Evolutionary conservation across 2,113 vertebrate genomes (phyloP).

Genomic region (Eulemur macaco): DNA sequence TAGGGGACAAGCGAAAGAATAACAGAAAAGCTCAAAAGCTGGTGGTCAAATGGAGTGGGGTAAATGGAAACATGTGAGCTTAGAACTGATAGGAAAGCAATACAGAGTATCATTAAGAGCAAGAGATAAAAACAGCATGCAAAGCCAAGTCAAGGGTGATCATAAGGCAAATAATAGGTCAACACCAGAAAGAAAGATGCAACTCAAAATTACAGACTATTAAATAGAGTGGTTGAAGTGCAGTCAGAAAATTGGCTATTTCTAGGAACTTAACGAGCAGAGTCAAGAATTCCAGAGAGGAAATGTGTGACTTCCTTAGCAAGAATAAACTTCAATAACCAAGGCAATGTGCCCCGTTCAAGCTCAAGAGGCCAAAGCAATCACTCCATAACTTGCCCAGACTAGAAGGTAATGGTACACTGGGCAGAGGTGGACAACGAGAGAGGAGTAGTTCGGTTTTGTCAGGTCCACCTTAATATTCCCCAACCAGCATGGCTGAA

Average conservation of each 20-base stretch:
- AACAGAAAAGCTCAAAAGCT: background rate
- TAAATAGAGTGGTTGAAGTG: background rate
- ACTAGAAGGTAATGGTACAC: background rate
- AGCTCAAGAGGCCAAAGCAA: background rate
- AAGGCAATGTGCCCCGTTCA: background rate
- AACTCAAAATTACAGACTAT: background rate
- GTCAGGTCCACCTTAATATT: background rate
- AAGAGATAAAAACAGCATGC: background rate
- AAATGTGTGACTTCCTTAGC: background rate
- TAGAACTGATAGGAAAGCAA: background rate
- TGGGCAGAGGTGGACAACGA: background rate
- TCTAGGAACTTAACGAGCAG: background rate
- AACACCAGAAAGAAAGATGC: background rate
- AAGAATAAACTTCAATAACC: background rate
- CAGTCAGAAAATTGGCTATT: background rate
- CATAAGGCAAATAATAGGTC: background rate
- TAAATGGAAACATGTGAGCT: background rate
- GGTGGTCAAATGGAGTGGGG: background rate
- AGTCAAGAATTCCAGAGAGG: background rate
- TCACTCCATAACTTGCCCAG: background rate
- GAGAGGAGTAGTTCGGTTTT: background rate
- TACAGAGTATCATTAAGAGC: background rate
- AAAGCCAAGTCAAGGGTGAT: background rate
- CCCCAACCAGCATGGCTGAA: background rate
- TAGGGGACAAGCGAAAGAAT: background rate